Percentiles rank a stretch among this genome's conserved stretches.
Conservation (phyloP, 1,140 invertebrate genomes). For the Caenorhabditis brenneri region DNA sequence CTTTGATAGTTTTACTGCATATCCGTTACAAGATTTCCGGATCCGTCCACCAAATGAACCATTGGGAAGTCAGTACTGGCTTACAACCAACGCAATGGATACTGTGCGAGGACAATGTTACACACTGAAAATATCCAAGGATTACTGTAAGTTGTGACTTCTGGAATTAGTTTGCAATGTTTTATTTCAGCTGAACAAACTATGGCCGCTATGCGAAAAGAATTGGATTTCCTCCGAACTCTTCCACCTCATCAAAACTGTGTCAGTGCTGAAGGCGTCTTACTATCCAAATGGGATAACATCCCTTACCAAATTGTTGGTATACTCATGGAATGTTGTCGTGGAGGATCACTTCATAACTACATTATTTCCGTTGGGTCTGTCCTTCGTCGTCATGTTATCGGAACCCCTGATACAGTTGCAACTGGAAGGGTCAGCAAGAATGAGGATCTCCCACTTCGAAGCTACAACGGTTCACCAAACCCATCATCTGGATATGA, state of each 20-base stretch:
- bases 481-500: conserved; percentile 22
- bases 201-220: not conserved
- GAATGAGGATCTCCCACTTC: not conserved
- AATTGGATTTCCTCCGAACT: not conserved
- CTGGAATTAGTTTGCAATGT: not conserved
- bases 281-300: not conserved
- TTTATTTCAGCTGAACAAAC: conserved; percentile 17
- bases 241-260: conserved; percentile 11
- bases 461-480: conserved; percentile 3
- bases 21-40: not conserved
- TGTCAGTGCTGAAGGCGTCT: not conserved
- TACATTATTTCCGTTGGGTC: conserved; percentile 14
- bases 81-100: not conserved
- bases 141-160: not conserved
- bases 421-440: not conserved
- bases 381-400: conserved; percentile 1
- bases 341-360: conserved; percentile 8
- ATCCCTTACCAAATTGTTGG: conserved; percentile 12
- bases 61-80: not conserved
- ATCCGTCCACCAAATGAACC: not conserved
- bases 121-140: not conserved
- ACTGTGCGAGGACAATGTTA: not conserved
- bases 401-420: not conserved
- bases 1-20: not conserved
- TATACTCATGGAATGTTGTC: not conserved